phyloP scores from a whole-genome alignment of 2,797 vertebrate genomes.

The Schizopygopsis malacanthus region DNA sequence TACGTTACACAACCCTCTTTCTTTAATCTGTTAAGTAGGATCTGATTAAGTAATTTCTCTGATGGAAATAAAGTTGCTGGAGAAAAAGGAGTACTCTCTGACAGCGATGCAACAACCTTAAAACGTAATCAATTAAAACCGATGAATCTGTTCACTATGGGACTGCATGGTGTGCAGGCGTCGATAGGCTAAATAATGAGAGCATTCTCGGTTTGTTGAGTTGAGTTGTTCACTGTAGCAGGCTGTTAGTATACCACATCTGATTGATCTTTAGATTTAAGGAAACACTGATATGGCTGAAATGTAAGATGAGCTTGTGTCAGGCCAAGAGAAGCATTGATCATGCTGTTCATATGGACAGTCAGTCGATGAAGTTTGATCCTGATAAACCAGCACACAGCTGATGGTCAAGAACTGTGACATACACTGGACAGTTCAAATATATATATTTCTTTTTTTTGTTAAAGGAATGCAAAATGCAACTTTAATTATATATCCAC shows the following conservation, averaged over 20 bases:
- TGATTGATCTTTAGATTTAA: neutral
- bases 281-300: neutral
- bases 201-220: neutral
- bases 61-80: neutral
- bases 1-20: too few relatives aligned
- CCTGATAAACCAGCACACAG: slow-evolving; percentile 67
- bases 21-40: neutral
- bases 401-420: neutral
- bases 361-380: slow-evolving; percentile 64
- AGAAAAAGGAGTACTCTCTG: neutral
- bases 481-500: neutral
- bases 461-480: neutral
- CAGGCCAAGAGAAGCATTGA: slow-evolving; percentile 22
- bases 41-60: neutral
- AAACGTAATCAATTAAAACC: neutral
- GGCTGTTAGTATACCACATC: neutral
- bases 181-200: too few relatives aligned
- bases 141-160: too few relatives aligned
- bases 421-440: neutral
- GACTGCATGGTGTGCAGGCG: neutral
- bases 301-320: neutral
- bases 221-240: too few relatives aligned
- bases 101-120: neutral
- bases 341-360: slow-evolving; percentile 58
- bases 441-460: neutral